Conservation (phyloP, 2,797 vertebrate species). For the Cercopithecus neglectus region DNA sequence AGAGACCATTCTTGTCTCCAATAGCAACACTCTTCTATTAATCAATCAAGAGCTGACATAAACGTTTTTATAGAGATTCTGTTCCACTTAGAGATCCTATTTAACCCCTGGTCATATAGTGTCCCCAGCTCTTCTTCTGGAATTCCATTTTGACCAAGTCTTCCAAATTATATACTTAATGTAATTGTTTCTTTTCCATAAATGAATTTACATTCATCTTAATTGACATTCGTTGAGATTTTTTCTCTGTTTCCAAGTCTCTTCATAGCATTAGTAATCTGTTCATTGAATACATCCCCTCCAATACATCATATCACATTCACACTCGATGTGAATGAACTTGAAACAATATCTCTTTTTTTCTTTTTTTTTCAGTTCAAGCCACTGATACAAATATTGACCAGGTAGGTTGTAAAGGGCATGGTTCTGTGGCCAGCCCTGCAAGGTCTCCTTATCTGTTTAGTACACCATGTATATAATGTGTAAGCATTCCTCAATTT, state of each 20-base stretch:
- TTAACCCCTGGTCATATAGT: not conserved
- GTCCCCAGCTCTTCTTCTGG: not conserved
- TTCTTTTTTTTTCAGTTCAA: not conserved
- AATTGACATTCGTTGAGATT: not conserved
- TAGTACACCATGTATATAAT: not conserved
- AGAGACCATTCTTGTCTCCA: not conserved
- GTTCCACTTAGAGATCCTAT: not conserved
- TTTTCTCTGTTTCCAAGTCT: not conserved
- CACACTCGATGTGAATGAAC: not conserved
- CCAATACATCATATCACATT: no score
- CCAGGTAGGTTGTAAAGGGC: not conserved
- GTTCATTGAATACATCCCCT: not conserved
- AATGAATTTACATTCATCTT: not conserved
- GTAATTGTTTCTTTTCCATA: not conserved
- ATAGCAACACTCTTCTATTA: not conserved
- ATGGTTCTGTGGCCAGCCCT: not conserved
- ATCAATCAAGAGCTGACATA: not conserved
- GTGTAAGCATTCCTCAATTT: not conserved
- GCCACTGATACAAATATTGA: not conserved
- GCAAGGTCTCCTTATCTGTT: not conserved
- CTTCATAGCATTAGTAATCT: not conserved
- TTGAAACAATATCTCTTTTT: not conserved
- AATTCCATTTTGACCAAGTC: not conserved
- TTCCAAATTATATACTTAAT: not conserved
- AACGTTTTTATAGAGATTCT: not conserved